phyloP scores from a whole-genome alignment of 2,113 vertebrate genomes.

The Gallinago paraguaiae region DNA sequence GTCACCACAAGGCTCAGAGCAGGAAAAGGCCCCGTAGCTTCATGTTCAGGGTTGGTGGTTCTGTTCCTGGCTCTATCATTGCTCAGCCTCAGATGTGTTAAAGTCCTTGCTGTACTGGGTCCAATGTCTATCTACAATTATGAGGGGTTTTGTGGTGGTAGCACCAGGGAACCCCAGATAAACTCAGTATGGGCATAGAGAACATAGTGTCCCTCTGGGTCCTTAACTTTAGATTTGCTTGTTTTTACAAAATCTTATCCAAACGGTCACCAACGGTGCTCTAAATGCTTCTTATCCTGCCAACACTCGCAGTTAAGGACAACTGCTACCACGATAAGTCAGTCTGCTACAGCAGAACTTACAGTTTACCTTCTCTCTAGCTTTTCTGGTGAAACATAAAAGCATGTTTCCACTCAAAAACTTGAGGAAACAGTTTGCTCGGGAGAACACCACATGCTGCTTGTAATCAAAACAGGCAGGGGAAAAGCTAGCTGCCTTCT shows the following conservation, averaged over 20 bases:
- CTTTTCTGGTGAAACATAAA: background rate
- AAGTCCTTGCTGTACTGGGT: background rate
- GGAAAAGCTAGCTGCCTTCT: background rate
- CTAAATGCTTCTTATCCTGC: background rate
- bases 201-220: background rate
- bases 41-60: background rate
- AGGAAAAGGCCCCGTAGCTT: background rate
- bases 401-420: background rate
- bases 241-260: background rate
- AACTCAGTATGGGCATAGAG: background rate
- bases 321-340: background rate
- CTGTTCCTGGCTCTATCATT: background rate
- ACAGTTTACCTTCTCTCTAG: background rate
- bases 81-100: background rate
- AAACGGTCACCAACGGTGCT: background rate
- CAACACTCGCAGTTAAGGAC: background rate
- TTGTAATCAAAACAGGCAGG: background rate
- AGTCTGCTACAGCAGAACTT: background rate
- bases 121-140: background rate
- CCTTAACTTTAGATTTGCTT: background rate
- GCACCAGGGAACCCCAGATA: background rate
- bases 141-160: background rate
- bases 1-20: background rate
- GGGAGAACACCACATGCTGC: background rate
- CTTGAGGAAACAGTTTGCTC: background rate